Base-by-base conservation (phyloP, 2,797 vertebrate genomes). In the Gadopsis bispinosus region DNA sequence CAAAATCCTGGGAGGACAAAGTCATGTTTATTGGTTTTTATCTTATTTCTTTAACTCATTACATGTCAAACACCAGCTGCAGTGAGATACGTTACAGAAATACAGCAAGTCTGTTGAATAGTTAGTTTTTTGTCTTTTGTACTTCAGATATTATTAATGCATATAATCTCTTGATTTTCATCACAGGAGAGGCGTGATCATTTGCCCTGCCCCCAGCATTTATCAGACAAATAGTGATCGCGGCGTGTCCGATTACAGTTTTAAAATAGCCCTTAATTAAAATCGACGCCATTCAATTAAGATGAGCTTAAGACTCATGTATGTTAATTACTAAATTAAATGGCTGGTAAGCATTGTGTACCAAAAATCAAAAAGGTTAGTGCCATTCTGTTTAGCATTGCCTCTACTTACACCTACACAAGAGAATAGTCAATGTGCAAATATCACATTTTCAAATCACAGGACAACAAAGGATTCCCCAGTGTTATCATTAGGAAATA, bases 181-280 rank as follows among this genome's bases (percentile, higher is more conserved):
- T 82, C 74, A 75, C 82, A 64, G 54, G n/a, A 29, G 62, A 65
- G 67, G 51, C 43, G 3, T 50, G 69, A 72, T 75, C 59, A 41
- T 73, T 62, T 77, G 60, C 67, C 74, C 75, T 80, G 85, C 78
- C 80, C 73, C 69, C 48, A 78, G 67, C 80, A 56, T 88, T 84
- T 83, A 86, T 88, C 87, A 83, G 80, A 87, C 80, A 73, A 67
- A 62, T 64, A 84, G 62, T 63, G 54, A 82, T 85, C 63, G 81
- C 37, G 60, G 50, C 13, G 5, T 80, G 69, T 86, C 73, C 67
- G 71, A 89, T 89, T 86, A 86, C 69, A 75, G 75, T 67, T 80
- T 84, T 79, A 81, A 90, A 93, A 86, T 81, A 85, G 79, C 71
- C 88, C 77, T 85, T 91, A 89, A 93, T 94, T 94, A 93, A 87